Evolutionary conservation across 2,797 vertebrate genomes (phyloP), one percentile per base, ranked within the genome.

Genomic region (Syndactyla subalaris): DNA sequence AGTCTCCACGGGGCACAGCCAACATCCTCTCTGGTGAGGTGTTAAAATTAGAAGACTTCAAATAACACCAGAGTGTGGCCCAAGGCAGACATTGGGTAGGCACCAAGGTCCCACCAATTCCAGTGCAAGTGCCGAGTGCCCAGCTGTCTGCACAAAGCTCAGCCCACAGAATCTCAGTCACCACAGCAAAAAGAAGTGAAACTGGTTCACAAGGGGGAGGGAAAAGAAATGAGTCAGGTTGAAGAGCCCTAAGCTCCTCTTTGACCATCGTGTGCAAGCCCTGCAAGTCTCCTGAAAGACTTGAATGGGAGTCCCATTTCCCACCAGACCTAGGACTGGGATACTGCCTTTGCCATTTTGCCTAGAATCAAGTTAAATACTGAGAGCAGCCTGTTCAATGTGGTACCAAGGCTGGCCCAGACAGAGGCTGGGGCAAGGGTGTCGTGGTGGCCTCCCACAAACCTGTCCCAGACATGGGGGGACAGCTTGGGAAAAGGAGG

Each of bases 271-370:
- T 0, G 0, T 7, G 4, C 38, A 39, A 79, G 49, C 10, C 22
- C 4, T 3, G 11, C 73, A 54, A 16, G 1, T 66, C 21, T 72
- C 38, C 72, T 36, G 9, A 43, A 65, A 62, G 46, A 20, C 34
- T 79, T 15, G 20, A 24, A n/a, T 0, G 0, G 10, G 27, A 30
- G 20, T 65, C 43, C 21, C 0, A 0, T 24, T 51, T 49, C 7
- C 36, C 72, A 24, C 36, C 36, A 85, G 48, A n/a, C 49, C 5
- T n/a, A 59, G 67, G 39, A 70, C 43, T 4, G 15, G 22, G 14
- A 19, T 34, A 8, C 36, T 78, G 45, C 32, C 51, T 79, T 57
- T 75, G 29, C 21, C 14, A 32, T 36, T 41, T 70, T 74, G 45
- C 38, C 62, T 57, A 17, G 75, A 90, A 38, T 24, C 30, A 32